Percentiles rank a stretch among this genome's conserved stretches.
Conservation (phyloP, 2,888 invertebrate species). For the Podotricha telesiphe region DNA sequence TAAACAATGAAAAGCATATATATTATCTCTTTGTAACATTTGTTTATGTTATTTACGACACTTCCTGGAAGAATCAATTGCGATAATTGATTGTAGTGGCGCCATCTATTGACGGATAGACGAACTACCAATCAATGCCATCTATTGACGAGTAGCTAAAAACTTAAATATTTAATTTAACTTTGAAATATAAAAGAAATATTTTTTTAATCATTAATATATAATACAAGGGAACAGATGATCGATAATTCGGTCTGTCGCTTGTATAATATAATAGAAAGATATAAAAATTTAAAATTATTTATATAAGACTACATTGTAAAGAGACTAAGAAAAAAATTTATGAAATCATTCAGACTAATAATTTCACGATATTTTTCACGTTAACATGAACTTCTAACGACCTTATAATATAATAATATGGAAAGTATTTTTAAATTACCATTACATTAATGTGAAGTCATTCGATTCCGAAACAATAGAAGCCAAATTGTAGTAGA, state of each 20-base stretch:
- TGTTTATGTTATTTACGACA: conserved; percentile 28
- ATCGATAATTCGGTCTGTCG: no score
- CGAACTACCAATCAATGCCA: neutral
- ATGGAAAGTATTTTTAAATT: neutral
- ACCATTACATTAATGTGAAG: neutral
- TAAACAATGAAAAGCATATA: conserved; percentile 26
- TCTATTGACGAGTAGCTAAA: neutral
- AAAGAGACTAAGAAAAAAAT: no score
- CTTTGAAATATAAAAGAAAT: no score
- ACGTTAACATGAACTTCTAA: no score
- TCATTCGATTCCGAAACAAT: neutral
- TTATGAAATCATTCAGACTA: no score
- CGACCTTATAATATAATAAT: neutral
- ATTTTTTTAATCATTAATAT: no score
- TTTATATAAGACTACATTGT: no score
- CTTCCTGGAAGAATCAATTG: conserved; percentile 29
- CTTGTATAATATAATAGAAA: no score
- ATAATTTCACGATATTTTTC: no score
- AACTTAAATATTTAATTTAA: neutral
- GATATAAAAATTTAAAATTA: no score
- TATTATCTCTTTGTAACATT: conserved; percentile 28
- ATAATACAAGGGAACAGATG: no score
- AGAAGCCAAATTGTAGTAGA: conserved; percentile 3
- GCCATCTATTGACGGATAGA: neutral
- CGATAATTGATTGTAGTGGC: neutral